Conservation (phyloP, 2,888 invertebrate genomes). For the Bugulina stolonifera region DNA sequence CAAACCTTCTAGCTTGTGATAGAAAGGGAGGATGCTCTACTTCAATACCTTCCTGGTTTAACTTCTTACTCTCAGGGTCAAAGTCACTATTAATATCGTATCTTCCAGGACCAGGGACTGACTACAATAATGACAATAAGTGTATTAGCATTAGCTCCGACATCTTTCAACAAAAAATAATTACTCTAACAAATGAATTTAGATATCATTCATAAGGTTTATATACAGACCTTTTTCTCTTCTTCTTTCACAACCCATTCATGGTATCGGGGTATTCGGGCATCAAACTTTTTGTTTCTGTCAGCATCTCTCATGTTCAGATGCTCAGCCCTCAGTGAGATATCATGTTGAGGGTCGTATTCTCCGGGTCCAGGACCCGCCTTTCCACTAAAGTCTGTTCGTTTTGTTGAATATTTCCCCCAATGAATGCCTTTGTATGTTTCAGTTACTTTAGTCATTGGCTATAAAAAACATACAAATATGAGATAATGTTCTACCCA, state of each 20-base stretch:
- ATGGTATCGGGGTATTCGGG: constrained; percentile 48
- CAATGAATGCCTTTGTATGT: constrained; percentile 49
- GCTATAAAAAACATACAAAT: constrained; percentile 29
- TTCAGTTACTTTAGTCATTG: constrained; percentile 31
- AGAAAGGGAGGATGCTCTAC: constrained; percentile 52
- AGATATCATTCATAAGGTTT: too few relatives aligned
- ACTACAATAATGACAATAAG: constrained; percentile 33
- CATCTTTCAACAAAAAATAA: too few relatives aligned
- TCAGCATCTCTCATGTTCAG: constrained; percentile 34
- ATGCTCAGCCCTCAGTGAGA: constrained; percentile 35
- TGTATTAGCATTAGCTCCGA: too few relatives aligned
- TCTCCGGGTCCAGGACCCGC: constrained; percentile 51
- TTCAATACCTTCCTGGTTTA: constrained; percentile 48
- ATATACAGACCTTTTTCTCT: constrained; percentile 51
- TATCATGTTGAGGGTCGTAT: constrained; percentile 44
- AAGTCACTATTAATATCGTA: constrained; percentile 48
- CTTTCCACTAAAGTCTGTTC: constrained; percentile 41
- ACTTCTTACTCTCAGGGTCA: constrained; percentile 39
- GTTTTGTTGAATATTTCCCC: constrained; percentile 43
- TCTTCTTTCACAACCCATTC: constrained; percentile 43
- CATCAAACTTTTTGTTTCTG: constrained; percentile 38
- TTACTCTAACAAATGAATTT: too few relatives aligned
- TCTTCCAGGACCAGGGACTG: constrained; percentile 50
- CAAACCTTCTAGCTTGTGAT: constrained; percentile 50
- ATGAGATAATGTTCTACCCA: too few relatives aligned